phyloP scores from a whole-genome alignment of 1,140 invertebrate genomes.

The Zaprionus lachaisei region DNA sequence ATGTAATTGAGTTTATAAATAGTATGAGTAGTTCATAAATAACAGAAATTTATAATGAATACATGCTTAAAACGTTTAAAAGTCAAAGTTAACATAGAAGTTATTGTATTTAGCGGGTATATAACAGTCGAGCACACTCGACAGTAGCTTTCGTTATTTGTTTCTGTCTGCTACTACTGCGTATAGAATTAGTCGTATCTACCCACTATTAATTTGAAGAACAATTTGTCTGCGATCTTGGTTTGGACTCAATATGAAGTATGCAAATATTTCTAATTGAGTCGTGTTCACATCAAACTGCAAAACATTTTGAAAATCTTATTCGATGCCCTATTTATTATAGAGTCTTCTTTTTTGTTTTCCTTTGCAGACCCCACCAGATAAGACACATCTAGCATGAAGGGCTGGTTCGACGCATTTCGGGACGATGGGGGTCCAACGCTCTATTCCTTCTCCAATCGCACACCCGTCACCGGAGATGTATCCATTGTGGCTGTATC shows the following conservation, averaged over 20 bases:
- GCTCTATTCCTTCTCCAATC: conserved; percentile 95
- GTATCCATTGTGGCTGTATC: conserved; percentile 93
- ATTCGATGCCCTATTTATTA: conserved; percentile 10
- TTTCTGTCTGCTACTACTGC: neutral
- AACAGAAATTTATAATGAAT: too few species aligned
- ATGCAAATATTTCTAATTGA: conserved; percentile 46
- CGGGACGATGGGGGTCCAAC: conserved; percentile 96
- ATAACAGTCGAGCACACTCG: too few species aligned
- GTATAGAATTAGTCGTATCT: conserved; percentile 3
- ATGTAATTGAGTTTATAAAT: too few species aligned
- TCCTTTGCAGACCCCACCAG: conserved; percentile 34
- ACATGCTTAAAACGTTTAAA: too few species aligned
- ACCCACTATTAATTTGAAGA: conserved; percentile 25
- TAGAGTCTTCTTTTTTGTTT: neutral
- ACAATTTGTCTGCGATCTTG: conserved; percentile 7
- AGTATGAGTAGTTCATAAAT: too few species aligned
- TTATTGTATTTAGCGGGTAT: too few species aligned
- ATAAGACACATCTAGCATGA: conserved; percentile 86
- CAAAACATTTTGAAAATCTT: conserved; percentile 9
- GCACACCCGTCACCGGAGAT: conserved; percentile 96
- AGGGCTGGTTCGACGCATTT: conserved; percentile 97
- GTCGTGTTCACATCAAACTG: conserved; percentile 7
- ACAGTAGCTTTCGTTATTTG: too few species aligned
- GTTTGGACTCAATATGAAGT: conserved; percentile 31
- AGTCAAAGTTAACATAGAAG: too few species aligned